Conservation (phyloP, 2,113 vertebrate species). For the Syngnathus typhle region DNA sequence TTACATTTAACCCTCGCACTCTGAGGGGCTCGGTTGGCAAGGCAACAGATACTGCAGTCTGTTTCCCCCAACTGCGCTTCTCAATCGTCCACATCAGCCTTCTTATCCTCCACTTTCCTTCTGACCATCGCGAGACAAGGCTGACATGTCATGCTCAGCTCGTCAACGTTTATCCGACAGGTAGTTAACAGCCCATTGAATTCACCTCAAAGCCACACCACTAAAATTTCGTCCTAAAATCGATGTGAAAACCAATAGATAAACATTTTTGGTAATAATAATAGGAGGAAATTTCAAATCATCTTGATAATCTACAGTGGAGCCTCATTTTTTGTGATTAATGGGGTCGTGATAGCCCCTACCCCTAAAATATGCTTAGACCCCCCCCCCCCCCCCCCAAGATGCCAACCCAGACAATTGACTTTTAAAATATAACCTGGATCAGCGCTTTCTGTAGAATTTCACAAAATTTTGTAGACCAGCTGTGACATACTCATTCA, state of each 20-base stretch:
- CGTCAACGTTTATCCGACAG: constrained; percentile 20
- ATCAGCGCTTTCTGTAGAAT: no score
- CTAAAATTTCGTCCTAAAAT: constrained; percentile 21
- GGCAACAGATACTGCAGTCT: constrained; percentile 64
- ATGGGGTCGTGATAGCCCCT: no score
- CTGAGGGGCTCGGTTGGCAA: constrained; percentile 66
- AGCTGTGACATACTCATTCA: no score
- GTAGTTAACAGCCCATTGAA: constrained; percentile 21
- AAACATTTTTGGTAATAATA: no score
- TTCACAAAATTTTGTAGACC: no score
- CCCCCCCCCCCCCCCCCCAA: no score
- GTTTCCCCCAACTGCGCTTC: constrained; percentile 58
- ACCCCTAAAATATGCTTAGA: background rate
- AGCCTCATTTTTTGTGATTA: no score
- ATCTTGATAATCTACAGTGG: no score
- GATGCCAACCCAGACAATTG: no score
- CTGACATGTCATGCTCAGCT: constrained; percentile 14
- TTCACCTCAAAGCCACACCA: constrained; percentile 5
- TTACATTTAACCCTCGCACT: constrained; percentile 62
- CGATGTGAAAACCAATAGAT: background rate
- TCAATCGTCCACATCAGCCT: constrained; percentile 56
- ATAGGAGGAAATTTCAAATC: no score
- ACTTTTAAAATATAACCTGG: no score
- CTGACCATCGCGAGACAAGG: constrained; percentile 26
- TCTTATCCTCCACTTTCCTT: constrained; percentile 36